These are phyloP conservation scores for Phaethornis superciliosus DNA, from an alignment of 2,113 vertebrate species.

Conservation along the genomic window DNA sequence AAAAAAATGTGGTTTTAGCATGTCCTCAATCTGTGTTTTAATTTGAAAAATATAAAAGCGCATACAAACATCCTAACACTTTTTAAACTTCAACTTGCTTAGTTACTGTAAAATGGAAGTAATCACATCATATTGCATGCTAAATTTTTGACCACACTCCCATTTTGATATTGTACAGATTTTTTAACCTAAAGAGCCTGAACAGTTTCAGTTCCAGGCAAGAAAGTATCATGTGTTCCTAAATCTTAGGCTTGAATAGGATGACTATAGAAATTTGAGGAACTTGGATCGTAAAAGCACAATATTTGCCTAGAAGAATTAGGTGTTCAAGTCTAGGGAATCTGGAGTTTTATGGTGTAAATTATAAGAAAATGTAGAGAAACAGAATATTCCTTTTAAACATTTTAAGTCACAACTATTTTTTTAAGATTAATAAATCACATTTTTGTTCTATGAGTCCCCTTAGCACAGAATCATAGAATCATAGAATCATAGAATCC, in stretches of 20 bases:
- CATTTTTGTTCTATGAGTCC: not conserved
- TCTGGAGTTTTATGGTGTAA: not conserved
- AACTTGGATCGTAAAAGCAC: not conserved
- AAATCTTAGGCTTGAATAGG: not conserved
- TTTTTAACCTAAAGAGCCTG: not conserved
- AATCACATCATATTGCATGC: not conserved
- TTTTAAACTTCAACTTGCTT: not conserved
- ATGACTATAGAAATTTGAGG: not conserved
- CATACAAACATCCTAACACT: not conserved
- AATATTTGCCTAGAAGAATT: constrained; percentile 7
- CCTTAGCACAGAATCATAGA: not conserved
- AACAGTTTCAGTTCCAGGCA: not conserved
- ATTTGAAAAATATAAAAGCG: not conserved
- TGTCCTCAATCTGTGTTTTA: not conserved
- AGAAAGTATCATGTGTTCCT: not conserved
- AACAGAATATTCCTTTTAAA: constrained; percentile 4
- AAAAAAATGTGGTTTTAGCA: not conserved
- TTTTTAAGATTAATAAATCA: not conserved
- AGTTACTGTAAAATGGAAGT: not conserved
- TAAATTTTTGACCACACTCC: not conserved
- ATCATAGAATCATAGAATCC: too few relatives aligned
- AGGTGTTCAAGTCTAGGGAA: not conserved
- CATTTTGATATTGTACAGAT: not conserved
- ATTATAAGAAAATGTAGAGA: constrained; percentile 4
- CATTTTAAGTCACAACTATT: not conserved